These are phyloP conservation scores for Gorsachius goisagi DNA, from an alignment of 2,113 vertebrate species.

Conservation along the genomic window DNA sequence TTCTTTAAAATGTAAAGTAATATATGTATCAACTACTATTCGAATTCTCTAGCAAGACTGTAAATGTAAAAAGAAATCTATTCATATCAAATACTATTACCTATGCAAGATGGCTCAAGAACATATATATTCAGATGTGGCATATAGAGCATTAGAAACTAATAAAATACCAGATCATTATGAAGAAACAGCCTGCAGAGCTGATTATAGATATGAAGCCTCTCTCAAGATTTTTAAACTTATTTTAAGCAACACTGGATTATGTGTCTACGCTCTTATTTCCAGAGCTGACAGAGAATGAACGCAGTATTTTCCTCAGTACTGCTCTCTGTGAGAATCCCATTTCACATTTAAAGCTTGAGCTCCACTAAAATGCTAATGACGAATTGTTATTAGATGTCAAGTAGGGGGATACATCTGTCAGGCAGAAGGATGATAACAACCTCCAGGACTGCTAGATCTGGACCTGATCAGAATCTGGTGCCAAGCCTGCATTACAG, in stretches of 20 bases:
- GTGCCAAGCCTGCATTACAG: background rate
- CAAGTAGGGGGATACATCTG: background rate
- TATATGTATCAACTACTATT: background rate
- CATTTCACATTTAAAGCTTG: background rate
- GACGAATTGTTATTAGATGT: background rate
- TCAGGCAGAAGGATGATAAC: background rate
- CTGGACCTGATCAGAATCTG: background rate
- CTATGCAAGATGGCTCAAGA: background rate
- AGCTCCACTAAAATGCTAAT: background rate
- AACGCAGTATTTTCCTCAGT: background rate
- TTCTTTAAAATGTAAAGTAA: background rate
- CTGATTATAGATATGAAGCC: slow-evolving; percentile 28
- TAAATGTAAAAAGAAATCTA: background rate
- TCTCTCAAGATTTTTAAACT: background rate
- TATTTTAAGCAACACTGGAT: background rate
- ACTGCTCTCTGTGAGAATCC: background rate
- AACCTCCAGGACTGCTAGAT: background rate
- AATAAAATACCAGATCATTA: background rate
- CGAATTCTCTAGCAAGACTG: background rate
- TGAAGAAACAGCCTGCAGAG: background rate
- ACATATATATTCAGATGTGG: background rate
- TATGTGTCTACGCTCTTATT: background rate
- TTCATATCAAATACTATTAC: background rate
- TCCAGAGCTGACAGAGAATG: background rate
- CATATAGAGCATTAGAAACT: background rate